Evolutionary conservation across 2,888 invertebrate genomes (phyloP), one percentile per base, ranked within the genome.

Genomic region (Calameuta idolon): DNA sequence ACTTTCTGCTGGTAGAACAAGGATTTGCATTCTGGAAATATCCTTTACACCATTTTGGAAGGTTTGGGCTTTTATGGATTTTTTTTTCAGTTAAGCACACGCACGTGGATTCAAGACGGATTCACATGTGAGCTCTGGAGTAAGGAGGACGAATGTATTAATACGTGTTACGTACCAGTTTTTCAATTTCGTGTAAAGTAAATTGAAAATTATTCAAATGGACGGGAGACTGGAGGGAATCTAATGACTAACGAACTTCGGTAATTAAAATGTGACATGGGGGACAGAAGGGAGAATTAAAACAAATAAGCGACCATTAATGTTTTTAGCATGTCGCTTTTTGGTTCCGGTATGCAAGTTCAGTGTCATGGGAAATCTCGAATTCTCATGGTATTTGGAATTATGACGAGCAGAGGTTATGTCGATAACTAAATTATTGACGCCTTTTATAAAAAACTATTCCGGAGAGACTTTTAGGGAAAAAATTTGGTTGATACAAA

Each of bases 181-280:
- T 40, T 23, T 40, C 5, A 15, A 15, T 40, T 40, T 15, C 15
- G 40, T 40, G 23, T 40, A 40, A 40, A 40, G 0, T 5, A 40
- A 40, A 40, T 23, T 15, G 40, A 40, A 40, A 23, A 55, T 23
- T 55, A 55, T 5, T 55, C 55, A 23, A 55, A 23, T 55, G 9
- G 55, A 9, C 2, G 55, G 23, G 23, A 3, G 55, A 55, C 2
- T 2, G 23, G 9, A 55, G 23, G 9, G 73, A 76, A 78, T 78
- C 76, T 73, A 78, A 73, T 55, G 31, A 34, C 76, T 78, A 76
- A 78, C 78, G 78, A 78, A 76, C 78, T 69, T 30, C 74, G 34
- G 34, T 73, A 78, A 78, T 76, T 77, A 73, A 15, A 69, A 35
- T 23, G 78, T 31, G 30, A 73, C 78, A 73, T 12, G n/a, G n/a